These are phyloP conservation scores for Pionites leucogaster DNA, from an alignment of 2,113 vertebrate species.

Conservation along the genomic window DNA sequence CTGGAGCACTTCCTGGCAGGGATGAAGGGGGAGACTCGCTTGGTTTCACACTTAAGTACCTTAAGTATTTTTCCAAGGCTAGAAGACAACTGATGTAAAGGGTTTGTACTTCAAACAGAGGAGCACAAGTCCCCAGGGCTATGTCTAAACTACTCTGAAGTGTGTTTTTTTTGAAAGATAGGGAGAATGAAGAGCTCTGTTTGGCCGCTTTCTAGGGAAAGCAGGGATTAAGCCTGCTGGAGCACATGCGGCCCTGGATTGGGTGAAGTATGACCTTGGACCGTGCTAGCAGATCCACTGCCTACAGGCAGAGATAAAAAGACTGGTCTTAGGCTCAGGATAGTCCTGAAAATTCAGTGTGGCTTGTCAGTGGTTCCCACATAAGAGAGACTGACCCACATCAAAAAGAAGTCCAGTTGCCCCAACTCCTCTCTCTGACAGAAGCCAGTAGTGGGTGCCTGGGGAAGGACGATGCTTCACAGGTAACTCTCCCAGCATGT, in stretches of 20 bases:
- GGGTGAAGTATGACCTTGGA: neutral
- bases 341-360: neutral
- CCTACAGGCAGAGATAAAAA: neutral
- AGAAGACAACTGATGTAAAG: slow-evolving; percentile 1
- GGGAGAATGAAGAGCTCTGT: neutral
- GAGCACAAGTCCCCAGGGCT: neutral
- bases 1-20: slow-evolving; percentile 24
- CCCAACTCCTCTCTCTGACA: neutral
- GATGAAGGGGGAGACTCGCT: neutral
- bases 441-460: neutral
- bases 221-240: neutral
- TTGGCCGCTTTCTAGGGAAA: neutral
- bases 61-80: slow-evolving; percentile 60
- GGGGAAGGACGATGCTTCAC: neutral
- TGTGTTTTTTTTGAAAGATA: neutral
- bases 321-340: neutral
- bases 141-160: neutral
- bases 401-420: neutral
- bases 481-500: neutral
- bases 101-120: slow-evolving; percentile 25
- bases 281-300: neutral
- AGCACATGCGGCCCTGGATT: neutral
- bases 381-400: neutral
- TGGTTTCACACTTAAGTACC: slow-evolving; percentile 54
- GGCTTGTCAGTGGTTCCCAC: neutral